Percentiles rank a stretch among this genome's conserved stretches.
phyloP scores from a whole-genome alignment of 2,113 vertebrate species.

The Calyptomena viridis region DNA sequence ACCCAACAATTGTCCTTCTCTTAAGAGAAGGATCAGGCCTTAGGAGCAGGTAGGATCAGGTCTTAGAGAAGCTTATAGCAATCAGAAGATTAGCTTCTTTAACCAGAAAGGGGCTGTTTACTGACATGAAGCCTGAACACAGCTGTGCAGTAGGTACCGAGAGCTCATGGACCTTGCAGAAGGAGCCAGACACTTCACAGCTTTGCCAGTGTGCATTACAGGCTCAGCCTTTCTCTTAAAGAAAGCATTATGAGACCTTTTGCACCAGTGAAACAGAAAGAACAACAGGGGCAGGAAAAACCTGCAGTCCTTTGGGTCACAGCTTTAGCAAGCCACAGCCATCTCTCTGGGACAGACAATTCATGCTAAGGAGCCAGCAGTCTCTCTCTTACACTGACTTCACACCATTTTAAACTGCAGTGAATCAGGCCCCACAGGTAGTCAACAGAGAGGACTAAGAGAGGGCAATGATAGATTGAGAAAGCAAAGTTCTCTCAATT shows the following conservation, averaged over 20 bases:
- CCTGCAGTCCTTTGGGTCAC: neutral
- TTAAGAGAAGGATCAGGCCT: conserved; percentile 14
- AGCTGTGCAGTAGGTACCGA: neutral
- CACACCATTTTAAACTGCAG: neutral
- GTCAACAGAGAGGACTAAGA: neutral
- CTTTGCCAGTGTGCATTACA: neutral
- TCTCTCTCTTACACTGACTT: neutral
- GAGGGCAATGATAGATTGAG: neutral
- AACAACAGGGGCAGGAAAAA: neutral
- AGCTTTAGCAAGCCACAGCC: neutral
- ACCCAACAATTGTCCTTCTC: conserved; percentile 16
- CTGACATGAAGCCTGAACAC: neutral
- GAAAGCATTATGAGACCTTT: neutral
- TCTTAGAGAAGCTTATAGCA: conserved; percentile 24
- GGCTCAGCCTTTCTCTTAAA: neutral
- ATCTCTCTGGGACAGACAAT: neutral
- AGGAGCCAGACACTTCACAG: neutral
- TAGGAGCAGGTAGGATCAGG: conserved; percentile 12
- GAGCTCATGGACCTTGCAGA: neutral
- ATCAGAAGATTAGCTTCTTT: conserved; percentile 29
- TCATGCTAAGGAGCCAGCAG: neutral
- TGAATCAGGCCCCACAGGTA: neutral
- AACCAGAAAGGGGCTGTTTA: neutral
- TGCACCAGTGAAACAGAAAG: neutral
- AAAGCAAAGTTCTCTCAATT: conserved; percentile 54